These are phyloP conservation scores for Chaetophractus vellerosus DNA, from an alignment of 2,797 vertebrate species.

Conservation along the genomic window DNA sequence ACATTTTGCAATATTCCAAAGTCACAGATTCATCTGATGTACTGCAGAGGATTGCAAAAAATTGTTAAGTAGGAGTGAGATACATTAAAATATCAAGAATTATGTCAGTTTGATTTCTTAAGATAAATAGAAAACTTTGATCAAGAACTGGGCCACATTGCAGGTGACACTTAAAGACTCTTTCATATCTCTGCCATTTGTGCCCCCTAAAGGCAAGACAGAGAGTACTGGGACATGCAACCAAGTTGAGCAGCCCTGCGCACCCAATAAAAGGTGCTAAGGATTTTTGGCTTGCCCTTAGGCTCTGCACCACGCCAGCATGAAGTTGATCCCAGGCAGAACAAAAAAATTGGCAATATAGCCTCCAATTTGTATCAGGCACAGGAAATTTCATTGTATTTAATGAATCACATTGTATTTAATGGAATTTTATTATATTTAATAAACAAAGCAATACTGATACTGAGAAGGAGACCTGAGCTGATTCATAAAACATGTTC, in stretches of 20 bases:
- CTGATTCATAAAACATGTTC: background rate
- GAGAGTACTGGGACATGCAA: background rate
- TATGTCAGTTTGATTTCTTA: background rate
- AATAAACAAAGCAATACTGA: conserved; percentile 41
- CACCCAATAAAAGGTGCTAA: background rate
- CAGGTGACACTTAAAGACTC: background rate
- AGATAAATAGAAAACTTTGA: background rate
- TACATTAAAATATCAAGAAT: conserved; percentile 48
- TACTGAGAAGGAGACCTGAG: background rate
- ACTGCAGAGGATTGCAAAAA: background rate
- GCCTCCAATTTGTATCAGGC: background rate
- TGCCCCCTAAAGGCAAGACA: background rate
- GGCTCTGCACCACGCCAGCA: background rate
- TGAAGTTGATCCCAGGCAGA: background rate
- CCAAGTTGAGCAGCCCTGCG: background rate
- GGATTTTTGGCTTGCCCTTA: background rate
- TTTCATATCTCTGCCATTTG: background rate
- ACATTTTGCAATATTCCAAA: background rate
- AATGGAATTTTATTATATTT: conserved; percentile 9
- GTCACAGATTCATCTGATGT: background rate
- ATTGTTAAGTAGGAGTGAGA: background rate
- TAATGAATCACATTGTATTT: background rate
- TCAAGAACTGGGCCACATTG: background rate
- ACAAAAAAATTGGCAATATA: background rate
- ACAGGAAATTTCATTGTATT: background rate